Percentiles rank a stretch among this genome's conserved stretches.
Conservation (phyloP, 2,888 invertebrate species). For the Thelaira solivaga region DNA sequence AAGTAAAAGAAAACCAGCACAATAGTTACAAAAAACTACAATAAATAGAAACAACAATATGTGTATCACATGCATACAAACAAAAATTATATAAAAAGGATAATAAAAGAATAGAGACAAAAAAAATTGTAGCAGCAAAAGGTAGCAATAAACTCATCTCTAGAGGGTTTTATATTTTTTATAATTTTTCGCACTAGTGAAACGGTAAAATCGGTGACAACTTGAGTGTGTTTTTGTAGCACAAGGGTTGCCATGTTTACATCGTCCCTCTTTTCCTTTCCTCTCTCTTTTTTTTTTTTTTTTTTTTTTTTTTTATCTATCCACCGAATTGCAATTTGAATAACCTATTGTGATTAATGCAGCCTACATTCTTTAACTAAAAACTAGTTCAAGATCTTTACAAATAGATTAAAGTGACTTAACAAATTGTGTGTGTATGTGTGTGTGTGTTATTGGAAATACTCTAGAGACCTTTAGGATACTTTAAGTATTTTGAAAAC, state of each 20-base stretch:
- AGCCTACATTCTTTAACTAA: conserved; percentile 22
- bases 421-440: not conserved
- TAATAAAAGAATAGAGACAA: not conserved
- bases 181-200: not conserved
- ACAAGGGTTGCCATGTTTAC: conserved; percentile 19
- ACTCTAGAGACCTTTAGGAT: not conserved
- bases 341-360: conserved; percentile 8
- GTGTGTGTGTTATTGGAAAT: not conserved
- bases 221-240: not conserved
- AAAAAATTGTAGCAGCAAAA: too few relatives aligned
- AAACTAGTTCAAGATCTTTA: conserved; percentile 44
- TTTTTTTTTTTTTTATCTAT: not conserved
- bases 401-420: not conserved
- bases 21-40: conserved; percentile 17
- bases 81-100: not conserved
- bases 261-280: not conserved
- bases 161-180: conserved; percentile 8
- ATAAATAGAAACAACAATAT: not conserved
- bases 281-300: not conserved
- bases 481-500: not conserved
- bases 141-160: conserved; percentile 43
- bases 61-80: not conserved
- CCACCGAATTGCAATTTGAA: conserved; percentile 2
- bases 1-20: too few relatives aligned
- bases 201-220: conserved; percentile 37